Base-by-base conservation (phyloP, 2,113 vertebrate species). In the Gavialis gangeticus region DNA sequence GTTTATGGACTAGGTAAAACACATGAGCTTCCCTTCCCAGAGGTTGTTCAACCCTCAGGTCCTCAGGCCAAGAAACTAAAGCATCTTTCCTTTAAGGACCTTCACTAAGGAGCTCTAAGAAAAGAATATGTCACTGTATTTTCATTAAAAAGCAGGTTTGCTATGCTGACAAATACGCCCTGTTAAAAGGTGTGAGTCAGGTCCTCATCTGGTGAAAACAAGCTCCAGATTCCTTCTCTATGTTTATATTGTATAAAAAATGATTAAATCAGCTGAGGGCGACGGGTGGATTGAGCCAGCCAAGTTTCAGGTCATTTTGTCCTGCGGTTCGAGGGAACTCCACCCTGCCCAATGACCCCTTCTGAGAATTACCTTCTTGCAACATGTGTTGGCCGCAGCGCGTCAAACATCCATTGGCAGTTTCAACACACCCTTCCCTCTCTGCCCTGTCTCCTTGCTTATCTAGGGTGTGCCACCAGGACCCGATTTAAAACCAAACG, bases 331-430 rank as follows among this genome's bases (percentile, higher is more conserved):
- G 56, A 0, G 21, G 22, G 67, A 59, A 18, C 71, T 78, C 88
- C 91, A 27, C 92, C 93, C 67, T n/a, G 2, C n/a, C 21, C 1
- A 1, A 4, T 12, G 62, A 87, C 67, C 88, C 82, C 84, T 1
- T 95, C 91, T 4, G 66, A 12, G 21, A 19, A 3, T 19, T 6
- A 37, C 69, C 34, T 93, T 88, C 92, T 96, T 92, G 82, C 94
- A 92, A 86, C 71, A 15, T 5, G 15, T 75, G 66, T 71, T 9
- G 27, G 46, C 1, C 0, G 62, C 63, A 81, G 24, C 75, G 46
- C 21, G 18, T 57, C 14, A 2, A 77, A 56, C 81, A 71, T 71
- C 24, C 14, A 46, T 46, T 2, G 12, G 21, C 34, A 24, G 14
- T 21, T 24, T 71, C 34, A 85, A 63, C 54, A 84, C 34, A 17